Evolutionary conservation across 2,888 invertebrate genomes (phyloP), one percentile per base, ranked within the genome.

Genomic region (Harmothoe impar): DNA sequence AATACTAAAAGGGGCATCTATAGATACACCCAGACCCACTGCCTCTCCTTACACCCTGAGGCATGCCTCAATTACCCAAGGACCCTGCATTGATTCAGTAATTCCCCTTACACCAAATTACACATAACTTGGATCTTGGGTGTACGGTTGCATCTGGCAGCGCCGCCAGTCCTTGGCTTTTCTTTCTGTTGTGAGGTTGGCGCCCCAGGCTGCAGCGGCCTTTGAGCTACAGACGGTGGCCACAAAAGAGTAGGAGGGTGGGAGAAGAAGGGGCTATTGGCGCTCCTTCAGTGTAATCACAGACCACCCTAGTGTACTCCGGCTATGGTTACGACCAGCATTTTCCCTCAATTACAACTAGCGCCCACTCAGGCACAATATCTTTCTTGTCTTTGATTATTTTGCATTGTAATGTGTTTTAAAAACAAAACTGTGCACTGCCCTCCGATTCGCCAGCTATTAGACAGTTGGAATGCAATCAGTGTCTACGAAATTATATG

Each of bases 71-170:
- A 81, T 81, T 81, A 81, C 81, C 43, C 35, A 5, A 35, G 33
- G 81, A 31, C 20, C 17, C 35, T 33, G 35, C 81, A 81, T 81
- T 81, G 33, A 81, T 81, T 81, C 81, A 35, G 81, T 81, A 81
- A 81, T 81, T 81, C 81, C 81, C 81, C 43, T 81, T 81, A 81
- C 81, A 25, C 81, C 43, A 81, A 81, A 81, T 81, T 81, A 81
- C 81, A 81, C 25, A 35, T 81, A 81, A 81, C 81, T 81, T 81
- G 81, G 81, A 81, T 81, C 81, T 20, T 12, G 0, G 81, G 81
- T 3, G 81, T 33, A 81, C 5, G 43, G 43, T 81, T 33, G 33
- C 35, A 81, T 15, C 43, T 17, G 15, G 81, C 72, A 25, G 72
- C 15, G 29, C 72, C 25, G 7, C 15, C 25, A 23, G 29, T 17